These are phyloP conservation scores for Pogonomyrmex californicus DNA, from an alignment of 1,140 invertebrate genomes.

Conservation along the genomic window DNA sequence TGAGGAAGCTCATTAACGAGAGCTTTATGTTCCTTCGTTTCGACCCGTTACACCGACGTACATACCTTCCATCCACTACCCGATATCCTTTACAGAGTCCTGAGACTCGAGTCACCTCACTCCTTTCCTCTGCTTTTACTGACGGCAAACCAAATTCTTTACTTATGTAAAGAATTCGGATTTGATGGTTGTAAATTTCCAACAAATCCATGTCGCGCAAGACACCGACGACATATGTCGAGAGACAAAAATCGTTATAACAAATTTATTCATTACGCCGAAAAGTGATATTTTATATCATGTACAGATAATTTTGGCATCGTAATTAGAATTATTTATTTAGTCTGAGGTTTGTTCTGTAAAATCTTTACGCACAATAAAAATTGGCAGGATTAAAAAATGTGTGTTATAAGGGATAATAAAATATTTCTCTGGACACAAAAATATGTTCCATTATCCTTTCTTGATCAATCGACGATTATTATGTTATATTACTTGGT, in stretches of 20 bases:
- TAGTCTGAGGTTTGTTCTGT: neutral
- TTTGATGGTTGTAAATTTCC: slow-evolving; percentile 72
- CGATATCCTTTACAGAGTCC: slow-evolving; percentile 70
- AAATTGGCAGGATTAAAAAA: neutral
- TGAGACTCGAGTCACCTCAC: slow-evolving; percentile 43
- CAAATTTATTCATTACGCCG: neutral
- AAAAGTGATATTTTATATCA: neutral
- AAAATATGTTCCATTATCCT: neutral
- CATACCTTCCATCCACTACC: slow-evolving; percentile 67
- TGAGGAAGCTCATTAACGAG: slow-evolving; percentile 87
- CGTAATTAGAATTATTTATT: neutral
- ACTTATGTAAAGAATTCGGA: slow-evolving; percentile 79
- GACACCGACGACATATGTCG: neutral
- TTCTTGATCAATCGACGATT: slow-evolving; percentile 6
- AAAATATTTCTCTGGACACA: slow-evolving; percentile 6
- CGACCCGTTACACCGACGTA: slow-evolving; percentile 63
- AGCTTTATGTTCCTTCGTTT: slow-evolving; percentile 83
- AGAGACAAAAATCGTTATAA: neutral
- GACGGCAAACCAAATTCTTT: slow-evolving; percentile 74
- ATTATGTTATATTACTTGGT: slow-evolving; percentile 27
- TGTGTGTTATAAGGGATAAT: neutral
- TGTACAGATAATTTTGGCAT: neutral
- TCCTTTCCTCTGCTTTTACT: slow-evolving; percentile 25
- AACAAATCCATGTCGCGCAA: slow-evolving; percentile 41
- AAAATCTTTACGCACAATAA: neutral